These are phyloP conservation scores for Drosophila lutescens DNA, from an alignment of 2,888 invertebrate genomes.

Conservation along the genomic window DNA sequence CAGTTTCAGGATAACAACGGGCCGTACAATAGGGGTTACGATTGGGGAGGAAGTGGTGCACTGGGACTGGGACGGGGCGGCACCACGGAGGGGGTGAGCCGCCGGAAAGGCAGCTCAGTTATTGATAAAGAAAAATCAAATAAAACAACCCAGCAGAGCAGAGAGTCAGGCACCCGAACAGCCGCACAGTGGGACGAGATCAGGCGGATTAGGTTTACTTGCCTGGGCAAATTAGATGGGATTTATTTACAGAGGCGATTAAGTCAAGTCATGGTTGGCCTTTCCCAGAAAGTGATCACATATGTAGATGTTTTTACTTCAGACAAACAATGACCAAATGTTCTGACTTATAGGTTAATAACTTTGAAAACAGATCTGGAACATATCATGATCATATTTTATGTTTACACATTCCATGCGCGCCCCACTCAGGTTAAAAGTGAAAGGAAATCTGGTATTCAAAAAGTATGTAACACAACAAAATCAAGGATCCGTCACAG, in stretches of 20 bases:
- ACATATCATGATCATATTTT: too few relatives aligned
- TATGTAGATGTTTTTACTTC: not conserved
- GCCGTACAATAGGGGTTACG: conserved; percentile 18
- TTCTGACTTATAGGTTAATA: not conserved
- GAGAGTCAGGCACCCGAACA: conserved; percentile 19
- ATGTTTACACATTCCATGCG: too few relatives aligned
- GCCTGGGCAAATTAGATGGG: not conserved
- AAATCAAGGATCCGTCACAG: too few relatives aligned
- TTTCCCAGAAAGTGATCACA: not conserved
- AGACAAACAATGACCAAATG: too few relatives aligned
- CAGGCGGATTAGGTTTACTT: conserved; percentile 5
- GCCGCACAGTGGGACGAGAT: conserved; percentile 50
- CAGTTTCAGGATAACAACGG: conserved; percentile 51
- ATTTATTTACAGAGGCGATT: conserved; percentile 2
- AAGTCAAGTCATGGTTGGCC: conserved; percentile 1
- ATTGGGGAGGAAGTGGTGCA: not conserved
- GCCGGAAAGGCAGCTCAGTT: conserved; percentile 64
- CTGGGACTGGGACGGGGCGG: not conserved
- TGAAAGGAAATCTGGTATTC: too few relatives aligned
- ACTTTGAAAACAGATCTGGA: not conserved
- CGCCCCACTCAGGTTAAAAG: too few relatives aligned
- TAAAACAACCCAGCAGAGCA: conserved; percentile 60
- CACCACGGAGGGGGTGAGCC: not conserved
- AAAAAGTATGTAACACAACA: too few relatives aligned
- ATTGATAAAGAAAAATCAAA: conserved; percentile 80